Evolutionary conservation across 2,797 vertebrate species (phyloP), one percentile per base, ranked within the genome.

Genomic region (Etheostoma perlongum): DNA sequence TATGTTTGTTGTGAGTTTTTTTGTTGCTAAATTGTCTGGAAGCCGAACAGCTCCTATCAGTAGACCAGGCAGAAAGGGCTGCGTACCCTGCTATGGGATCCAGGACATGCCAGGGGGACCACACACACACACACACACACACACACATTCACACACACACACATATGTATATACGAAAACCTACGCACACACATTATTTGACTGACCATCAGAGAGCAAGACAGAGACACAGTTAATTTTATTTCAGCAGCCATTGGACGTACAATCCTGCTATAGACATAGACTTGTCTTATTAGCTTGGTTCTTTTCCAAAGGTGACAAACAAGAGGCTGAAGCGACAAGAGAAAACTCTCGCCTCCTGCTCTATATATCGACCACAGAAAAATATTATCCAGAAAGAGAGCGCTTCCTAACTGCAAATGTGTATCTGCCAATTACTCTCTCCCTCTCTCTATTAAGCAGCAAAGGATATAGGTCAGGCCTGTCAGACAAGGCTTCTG

Each of bases 61-160:
- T 93, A 96, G 95, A 96, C 96, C 96, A 96, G 92, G 95, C 96
- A 97, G 96, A 96, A 96, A 96, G 95, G 90, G 89, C 92, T 84
- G 10, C 88, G 55, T 85, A 86, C 90, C 84, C 87, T 16, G 5
- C 82, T 71, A 87, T 76, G 73, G 84, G 88, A 93, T 93, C 93
- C 85, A 47, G 85, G 44, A 92, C 94, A 94, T 94, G 95, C 95
- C 95, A 94, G 90, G 54, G 76, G 83, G 81, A 84, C 77, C 67
- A 79, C 79, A 81, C 46, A 81, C 81, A 79, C 86, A 87, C 78
- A 82, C 71, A 81, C 61, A 78, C 36, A 73, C 63, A 62, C 76
- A 64, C 67, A 57, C 76, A 81, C 68, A 66, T 23, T 73, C 66
- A 72, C 70, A 42, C 59, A 55, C 47, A 67, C n/a, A n/a, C n/a